A percentile compares a stretch with the other conserved stretches of the same genome.
Evolutionary conservation across 2,888 invertebrate genomes (phyloP).

Genomic region (Eupithecia insigniata): DNA sequence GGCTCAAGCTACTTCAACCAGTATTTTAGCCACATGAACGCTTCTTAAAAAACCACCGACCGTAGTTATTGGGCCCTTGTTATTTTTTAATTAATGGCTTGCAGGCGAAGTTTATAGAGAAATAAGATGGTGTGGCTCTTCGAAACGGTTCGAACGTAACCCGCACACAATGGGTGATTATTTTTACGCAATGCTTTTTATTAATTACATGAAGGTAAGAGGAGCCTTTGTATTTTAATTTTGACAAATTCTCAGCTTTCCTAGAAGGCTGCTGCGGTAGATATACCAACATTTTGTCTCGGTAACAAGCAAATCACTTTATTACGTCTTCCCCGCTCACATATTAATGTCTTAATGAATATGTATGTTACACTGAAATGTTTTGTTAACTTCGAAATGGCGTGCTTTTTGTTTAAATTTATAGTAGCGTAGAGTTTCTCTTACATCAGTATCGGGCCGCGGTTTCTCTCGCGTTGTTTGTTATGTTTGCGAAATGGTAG

Average conservation of each 20-base stretch:
- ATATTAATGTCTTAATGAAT: conserved; percentile 43
- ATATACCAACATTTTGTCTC: conserved; percentile 38
- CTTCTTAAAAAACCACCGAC: conserved; percentile 33
- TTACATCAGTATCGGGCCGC: conserved; percentile 20
- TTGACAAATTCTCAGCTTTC: conserved; percentile 74
- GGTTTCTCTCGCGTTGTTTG: conserved; percentile 12
- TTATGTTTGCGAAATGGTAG: conserved; percentile 12
- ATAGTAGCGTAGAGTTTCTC: conserved; percentile 33
- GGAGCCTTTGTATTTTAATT: conserved; percentile 78
- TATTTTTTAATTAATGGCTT: conserved; percentile 46
- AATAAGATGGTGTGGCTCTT: conserved; percentile 24
- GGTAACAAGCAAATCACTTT: conserved; percentile 40
- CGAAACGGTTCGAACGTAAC: conserved; percentile 35
- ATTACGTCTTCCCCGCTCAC: conserved; percentile 39
- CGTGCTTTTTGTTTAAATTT: conserved; percentile 35
- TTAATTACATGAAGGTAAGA: conserved; percentile 68
- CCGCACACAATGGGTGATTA: conserved; percentile 74
- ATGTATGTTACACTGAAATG: conserved; percentile 39
- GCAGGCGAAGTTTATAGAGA: conserved; percentile 32
- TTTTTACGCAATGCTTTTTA: conserved; percentile 71
- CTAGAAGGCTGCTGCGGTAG: conserved; percentile 54
- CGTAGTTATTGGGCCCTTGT: conserved; percentile 21
- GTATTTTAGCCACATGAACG: background rate
- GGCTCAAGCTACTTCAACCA: background rate
- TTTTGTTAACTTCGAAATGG: conserved; percentile 37